phyloP scores from a whole-genome alignment of 2,888 invertebrate species.

The Parnassius mnemosyne region DNA sequence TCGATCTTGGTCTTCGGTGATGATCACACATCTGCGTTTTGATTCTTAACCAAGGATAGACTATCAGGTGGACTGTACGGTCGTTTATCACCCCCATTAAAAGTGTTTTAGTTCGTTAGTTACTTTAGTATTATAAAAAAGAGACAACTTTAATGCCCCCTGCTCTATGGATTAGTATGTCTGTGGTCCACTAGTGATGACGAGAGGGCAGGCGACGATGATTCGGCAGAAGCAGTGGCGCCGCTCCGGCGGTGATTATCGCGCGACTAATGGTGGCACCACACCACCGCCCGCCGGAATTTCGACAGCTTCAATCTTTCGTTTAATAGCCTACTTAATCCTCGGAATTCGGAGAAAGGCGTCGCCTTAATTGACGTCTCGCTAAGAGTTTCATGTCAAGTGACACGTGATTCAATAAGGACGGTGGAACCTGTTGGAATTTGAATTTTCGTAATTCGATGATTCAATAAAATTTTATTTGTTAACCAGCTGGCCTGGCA shows the following conservation, averaged over 20 bases:
- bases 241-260: conserved; percentile 38
- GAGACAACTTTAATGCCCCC: neutral
- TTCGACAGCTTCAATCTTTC: conserved; percentile 23
- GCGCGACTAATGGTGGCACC: conserved; percentile 23
- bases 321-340: conserved; percentile 27
- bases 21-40: too few species aligned
- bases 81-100: too few species aligned
- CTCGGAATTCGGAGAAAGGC: conserved; percentile 19
- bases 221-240: conserved; percentile 56
- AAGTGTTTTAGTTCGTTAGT: too few species aligned
- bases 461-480: neutral
- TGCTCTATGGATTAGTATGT: neutral
- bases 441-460: neutral
- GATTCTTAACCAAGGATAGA: too few species aligned
- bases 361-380: conserved; percentile 22
- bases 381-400: neutral
- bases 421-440: neutral
- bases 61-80: too few species aligned
- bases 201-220: conserved; percentile 44
- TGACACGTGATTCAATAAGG: conserved; percentile 1
- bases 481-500: too few species aligned
- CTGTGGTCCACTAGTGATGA: conserved; percentile 1
- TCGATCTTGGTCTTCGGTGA: too few species aligned
- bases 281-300: conserved; percentile 44
- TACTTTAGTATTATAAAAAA: too few species aligned